Evolutionary conservation across 2,888 invertebrate genomes (phyloP).

Genomic region (Parnassius glacialis): DNA sequence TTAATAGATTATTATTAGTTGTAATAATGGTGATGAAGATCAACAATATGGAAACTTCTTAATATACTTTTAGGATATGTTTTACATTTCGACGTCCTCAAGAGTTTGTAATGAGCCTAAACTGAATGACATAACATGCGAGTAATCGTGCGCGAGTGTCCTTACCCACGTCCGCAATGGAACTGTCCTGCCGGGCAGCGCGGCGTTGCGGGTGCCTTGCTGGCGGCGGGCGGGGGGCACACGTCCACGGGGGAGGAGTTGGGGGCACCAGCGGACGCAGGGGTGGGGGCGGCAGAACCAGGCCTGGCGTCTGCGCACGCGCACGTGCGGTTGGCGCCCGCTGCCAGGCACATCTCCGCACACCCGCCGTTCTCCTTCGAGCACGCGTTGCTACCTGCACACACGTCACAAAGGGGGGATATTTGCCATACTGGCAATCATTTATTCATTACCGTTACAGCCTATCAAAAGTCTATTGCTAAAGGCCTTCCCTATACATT

Average conservation of each 20-base stretch:
- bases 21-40: too few relatives aligned
- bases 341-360: conserved; percentile 86
- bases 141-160: neutral
- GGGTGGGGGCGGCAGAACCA: conserved; percentile 34
- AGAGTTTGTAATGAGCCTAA: too few relatives aligned
- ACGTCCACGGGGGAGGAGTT: conserved; percentile 80
- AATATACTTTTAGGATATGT: too few relatives aligned
- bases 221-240: conserved; percentile 45
- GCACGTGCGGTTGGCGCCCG: conserved; percentile 84
- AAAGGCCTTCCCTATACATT: too few relatives aligned
- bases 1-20: too few relatives aligned
- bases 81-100: too few relatives aligned
- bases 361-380: conserved; percentile 76
- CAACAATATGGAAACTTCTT: too few relatives aligned
- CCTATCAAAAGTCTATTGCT: too few relatives aligned
- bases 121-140: too few relatives aligned
- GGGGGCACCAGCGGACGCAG: conserved; percentile 28
- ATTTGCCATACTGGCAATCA: too few relatives aligned
- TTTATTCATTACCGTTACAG: too few relatives aligned
- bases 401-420: neutral
- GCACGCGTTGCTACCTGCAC: conserved; percentile 54
- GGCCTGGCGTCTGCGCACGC: conserved; percentile 41
- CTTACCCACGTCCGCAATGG: conserved; percentile 74
- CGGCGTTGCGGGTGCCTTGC: conserved; percentile 35
- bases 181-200: conserved; percentile 67